Conservation (phyloP, 1,140 invertebrate species). For the Calliphora vicina region DNA sequence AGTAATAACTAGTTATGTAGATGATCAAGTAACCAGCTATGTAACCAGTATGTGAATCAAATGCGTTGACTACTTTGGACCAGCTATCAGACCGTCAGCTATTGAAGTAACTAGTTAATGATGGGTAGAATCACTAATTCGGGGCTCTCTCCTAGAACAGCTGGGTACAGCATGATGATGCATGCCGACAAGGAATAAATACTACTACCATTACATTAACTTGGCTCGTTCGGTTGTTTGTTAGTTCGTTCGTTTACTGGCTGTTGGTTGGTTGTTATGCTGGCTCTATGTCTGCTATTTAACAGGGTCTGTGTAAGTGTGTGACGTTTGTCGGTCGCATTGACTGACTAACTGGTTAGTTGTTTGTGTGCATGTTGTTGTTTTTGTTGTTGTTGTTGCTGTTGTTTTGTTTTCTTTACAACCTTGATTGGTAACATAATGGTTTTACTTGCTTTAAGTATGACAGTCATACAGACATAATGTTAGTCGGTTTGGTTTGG, state of each 20-base stretch:
- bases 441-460: not conserved
- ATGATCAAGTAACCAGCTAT: too few relatives aligned
- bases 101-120: too few relatives aligned
- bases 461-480: not conserved
- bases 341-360: not conserved
- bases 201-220: not conserved
- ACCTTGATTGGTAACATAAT: conserved; percentile 16
- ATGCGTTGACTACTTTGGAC: too few relatives aligned
- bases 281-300: not conserved
- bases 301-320: not conserved
- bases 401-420: not conserved
- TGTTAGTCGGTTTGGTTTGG: not conserved
- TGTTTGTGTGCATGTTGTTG: not conserved
- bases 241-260: not conserved
- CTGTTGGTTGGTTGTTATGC: not conserved
- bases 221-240: not conserved
- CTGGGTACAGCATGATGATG: too few relatives aligned
- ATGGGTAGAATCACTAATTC: too few relatives aligned
- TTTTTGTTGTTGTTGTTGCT: not conserved
- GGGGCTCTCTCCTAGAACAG: too few relatives aligned
- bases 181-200: not conserved
- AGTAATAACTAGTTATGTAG: too few relatives aligned
- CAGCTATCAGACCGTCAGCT: too few relatives aligned
- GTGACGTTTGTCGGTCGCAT: not conserved
- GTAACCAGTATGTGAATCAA: too few relatives aligned